phyloP scores from a whole-genome alignment of 2,797 vertebrate genomes.

The Thunnus albacares region DNA sequence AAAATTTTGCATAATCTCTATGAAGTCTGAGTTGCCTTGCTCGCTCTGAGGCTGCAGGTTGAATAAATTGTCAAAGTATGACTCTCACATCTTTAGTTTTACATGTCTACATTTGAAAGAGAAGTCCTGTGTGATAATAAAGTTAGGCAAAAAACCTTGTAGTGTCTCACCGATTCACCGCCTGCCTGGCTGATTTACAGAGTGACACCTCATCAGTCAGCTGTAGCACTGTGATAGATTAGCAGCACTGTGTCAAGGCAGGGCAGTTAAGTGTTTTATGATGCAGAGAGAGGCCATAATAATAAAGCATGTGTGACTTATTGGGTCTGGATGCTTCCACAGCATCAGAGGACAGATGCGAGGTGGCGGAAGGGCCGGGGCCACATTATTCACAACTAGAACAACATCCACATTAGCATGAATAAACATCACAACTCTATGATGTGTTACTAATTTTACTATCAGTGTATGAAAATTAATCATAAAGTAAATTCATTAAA shows the following conservation, averaged over 20 bases:
- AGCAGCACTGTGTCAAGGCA: conserved; percentile 67
- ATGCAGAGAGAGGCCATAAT: conserved; percentile 75
- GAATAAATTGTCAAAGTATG: conserved; percentile 23
- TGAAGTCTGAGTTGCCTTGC: conserved; percentile 30
- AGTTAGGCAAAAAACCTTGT: conserved; percentile 22
- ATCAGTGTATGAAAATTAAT: conserved; percentile 28
- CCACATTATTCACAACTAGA: conserved; percentile 52
- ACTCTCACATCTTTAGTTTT: conserved; percentile 8
- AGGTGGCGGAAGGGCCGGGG: conserved; percentile 35
- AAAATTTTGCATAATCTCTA: conserved; percentile 27
- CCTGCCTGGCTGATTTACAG: conserved; percentile 60
- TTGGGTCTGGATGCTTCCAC: conserved; percentile 61
- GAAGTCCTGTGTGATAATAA: not conserved
- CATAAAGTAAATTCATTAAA: conserved; percentile 12
- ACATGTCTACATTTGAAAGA: conserved; percentile 5
- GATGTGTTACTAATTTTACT: conserved; percentile 26
- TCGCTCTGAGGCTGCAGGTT: conserved; percentile 3
- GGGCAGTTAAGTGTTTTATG: conserved; percentile 82
- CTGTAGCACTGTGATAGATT: conserved; percentile 70
- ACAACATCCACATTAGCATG: conserved; percentile 49
- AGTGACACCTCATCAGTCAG: conserved; percentile 59
- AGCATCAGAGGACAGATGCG: conserved; percentile 66
- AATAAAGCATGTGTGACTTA: conserved; percentile 83
- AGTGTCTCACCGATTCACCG: conserved; percentile 24
- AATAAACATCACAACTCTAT: conserved; percentile 43